Conservation (phyloP, 1,140 invertebrate genomes). For the Pseudobourletiella spinata region DNA sequence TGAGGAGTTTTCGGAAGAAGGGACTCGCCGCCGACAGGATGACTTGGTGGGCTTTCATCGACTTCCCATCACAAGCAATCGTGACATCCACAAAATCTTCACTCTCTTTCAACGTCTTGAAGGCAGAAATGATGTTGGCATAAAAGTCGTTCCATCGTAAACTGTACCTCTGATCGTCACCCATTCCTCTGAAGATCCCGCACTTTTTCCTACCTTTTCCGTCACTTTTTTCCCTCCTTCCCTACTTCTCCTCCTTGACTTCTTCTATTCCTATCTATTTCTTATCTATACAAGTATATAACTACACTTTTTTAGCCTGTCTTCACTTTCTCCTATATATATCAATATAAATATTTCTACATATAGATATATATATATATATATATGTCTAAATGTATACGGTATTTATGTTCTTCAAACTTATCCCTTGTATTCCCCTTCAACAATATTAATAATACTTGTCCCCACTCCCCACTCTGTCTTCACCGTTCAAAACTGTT, state of each 20-base stretch:
- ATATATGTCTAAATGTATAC: too few species aligned
- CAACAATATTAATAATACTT: too few species aligned
- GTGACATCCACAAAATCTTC: constrained; percentile 75
- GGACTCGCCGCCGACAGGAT: constrained; percentile 85
- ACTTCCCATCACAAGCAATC: constrained; percentile 77
- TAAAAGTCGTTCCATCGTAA: constrained; percentile 90
- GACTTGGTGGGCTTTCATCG: constrained; percentile 80
- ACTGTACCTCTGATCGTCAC: constrained; percentile 68
- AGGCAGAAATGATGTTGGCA: constrained; percentile 75
- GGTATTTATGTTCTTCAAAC: too few species aligned
- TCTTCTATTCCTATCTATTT: constrained; percentile 1
- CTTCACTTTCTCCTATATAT: not conserved
- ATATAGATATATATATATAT: too few species aligned
- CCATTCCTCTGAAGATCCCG: constrained; percentile 8
- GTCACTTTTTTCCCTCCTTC: not conserved
- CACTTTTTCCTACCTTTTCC: not conserved
- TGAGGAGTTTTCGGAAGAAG: constrained; percentile 78
- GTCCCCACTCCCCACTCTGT: too few species aligned
- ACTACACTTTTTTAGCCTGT: too few species aligned
- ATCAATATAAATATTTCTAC: too few species aligned
- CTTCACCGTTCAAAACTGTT: too few species aligned
- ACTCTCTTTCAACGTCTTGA: constrained; percentile 58
- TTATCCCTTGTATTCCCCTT: too few species aligned
- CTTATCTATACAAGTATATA: too few species aligned
- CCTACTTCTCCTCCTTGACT: constrained; percentile 3